A percentile compares a stretch with the other conserved stretches of the same genome.
Conservation (phyloP, 1,140 invertebrate species). For the Paraescarpia echinospica region DNA sequence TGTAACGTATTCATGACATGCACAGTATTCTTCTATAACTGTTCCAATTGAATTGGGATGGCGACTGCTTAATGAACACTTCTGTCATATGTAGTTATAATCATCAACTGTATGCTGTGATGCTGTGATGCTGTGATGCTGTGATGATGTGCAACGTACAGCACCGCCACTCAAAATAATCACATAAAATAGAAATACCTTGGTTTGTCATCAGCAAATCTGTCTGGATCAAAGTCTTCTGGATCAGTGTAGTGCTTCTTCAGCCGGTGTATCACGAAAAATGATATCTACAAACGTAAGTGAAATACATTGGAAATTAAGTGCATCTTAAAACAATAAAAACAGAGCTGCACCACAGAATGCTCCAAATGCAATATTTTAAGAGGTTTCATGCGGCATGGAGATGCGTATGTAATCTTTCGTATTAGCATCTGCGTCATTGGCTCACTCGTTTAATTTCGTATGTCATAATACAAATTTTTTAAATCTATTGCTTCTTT, state of each 20-base stretch:
- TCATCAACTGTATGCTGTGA: background rate
- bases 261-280: conserved; percentile 6
- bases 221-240: background rate
- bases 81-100: background rate
- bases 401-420: background rate
- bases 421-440: background rate
- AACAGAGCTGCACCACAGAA: background rate
- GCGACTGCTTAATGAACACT: background rate
- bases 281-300: conserved; percentile 12
- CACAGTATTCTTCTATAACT: background rate
- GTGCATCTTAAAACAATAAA: background rate
- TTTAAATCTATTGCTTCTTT: no score
- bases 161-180: background rate
- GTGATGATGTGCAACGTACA: background rate
- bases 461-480: background rate
- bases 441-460: background rate
- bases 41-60: background rate
- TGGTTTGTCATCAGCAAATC: background rate
- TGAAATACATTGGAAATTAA: background rate
- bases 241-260: background rate
- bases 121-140: background rate
- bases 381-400: background rate
- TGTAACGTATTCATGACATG: background rate
- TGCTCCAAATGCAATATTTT: background rate
- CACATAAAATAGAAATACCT: background rate